Conservation (phyloP, 2,888 invertebrate species). For the Phytoseiulus persimilis region DNA sequence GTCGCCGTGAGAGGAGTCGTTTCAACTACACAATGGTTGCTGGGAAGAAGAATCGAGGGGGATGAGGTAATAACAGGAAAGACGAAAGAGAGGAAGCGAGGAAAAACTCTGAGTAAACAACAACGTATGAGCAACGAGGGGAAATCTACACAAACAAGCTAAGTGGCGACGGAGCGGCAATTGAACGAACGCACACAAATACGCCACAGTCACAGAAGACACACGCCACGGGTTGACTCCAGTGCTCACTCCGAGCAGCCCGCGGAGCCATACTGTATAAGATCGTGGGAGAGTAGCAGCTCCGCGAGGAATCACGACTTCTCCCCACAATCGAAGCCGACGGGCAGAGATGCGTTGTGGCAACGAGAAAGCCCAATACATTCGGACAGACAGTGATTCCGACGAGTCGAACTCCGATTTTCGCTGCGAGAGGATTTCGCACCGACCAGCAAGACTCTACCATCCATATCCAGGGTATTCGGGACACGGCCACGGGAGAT, state of each 20-base stretch:
- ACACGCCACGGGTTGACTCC: not conserved
- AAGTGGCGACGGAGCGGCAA: not conserved
- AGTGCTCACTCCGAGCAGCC: not conserved
- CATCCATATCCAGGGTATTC: no score
- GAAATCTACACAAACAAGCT: conserved; percentile 5
- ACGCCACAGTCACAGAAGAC: not conserved
- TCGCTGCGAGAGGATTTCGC: no score
- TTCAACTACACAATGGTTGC: not conserved
- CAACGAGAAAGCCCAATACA: no score
- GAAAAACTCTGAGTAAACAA: not conserved
- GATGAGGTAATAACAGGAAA: not conserved
- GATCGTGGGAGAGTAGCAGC: not conserved
- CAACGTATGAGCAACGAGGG: not conserved
- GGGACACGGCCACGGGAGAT: not conserved
- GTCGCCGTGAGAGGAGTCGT: not conserved
- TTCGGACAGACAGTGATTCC: no score
- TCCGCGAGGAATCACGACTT: no score
- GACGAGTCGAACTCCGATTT: no score
- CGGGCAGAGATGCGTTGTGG: no score
- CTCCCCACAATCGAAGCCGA: no score
- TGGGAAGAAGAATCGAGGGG: not conserved
- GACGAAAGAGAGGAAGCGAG: not conserved
- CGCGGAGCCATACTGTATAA: not conserved
- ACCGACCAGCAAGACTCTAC: no score
- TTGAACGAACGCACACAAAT: not conserved